Conservation (phyloP, 1,140 invertebrate species). For the Heterodera schachtii region DNA sequence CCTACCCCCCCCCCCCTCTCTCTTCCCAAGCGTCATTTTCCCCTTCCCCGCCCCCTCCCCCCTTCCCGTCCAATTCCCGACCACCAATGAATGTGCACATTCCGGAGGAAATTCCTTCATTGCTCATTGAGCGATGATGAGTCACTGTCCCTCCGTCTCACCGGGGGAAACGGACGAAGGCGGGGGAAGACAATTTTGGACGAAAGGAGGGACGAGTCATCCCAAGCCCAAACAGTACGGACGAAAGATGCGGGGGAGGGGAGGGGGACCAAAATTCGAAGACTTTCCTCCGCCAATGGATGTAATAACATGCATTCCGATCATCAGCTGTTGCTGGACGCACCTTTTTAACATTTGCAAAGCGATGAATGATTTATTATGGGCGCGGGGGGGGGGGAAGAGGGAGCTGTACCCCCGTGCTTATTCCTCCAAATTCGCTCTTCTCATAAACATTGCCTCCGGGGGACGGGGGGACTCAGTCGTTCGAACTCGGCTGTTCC, state of each 20-base stretch:
- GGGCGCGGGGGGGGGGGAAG: no score
- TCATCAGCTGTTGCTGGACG: not conserved
- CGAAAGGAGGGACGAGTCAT: not conserved
- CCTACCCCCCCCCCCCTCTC: no score
- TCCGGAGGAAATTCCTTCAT: not conserved
- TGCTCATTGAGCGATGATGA: not conserved
- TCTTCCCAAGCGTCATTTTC: no score
- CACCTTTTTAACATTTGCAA: not conserved
- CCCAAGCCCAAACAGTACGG: not conserved
- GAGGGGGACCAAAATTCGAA: conserved; percentile 2
- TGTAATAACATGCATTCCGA: no score
- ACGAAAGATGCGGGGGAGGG: not conserved
- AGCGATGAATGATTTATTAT: not conserved
- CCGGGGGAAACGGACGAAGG: not conserved
- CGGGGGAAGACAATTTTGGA: not conserved
- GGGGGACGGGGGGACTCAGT: not conserved
- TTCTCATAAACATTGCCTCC: no score
- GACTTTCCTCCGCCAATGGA: not conserved
- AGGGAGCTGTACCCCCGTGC: no score
- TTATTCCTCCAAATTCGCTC: no score
- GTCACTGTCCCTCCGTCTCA: not conserved
- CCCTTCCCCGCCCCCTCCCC: no score
- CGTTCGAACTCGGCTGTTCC: not conserved
- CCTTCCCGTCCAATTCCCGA: not conserved
- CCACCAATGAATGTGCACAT: not conserved